A percentile compares a stretch with the other conserved stretches of the same genome.
phyloP scores from a whole-genome alignment of 2,797 vertebrate genomes.

The Sarcophilus harrisii region DNA sequence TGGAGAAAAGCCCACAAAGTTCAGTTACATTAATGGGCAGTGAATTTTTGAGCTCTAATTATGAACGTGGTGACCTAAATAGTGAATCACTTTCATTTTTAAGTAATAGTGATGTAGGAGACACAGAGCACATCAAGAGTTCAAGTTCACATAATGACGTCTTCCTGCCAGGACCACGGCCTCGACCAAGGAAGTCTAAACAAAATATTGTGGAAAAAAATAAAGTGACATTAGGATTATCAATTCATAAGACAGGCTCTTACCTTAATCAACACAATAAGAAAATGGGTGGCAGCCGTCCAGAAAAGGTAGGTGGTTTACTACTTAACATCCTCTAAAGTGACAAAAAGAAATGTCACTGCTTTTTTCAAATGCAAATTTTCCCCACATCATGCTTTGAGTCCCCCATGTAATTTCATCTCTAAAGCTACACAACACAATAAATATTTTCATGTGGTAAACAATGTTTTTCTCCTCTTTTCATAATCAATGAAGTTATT shows the following conservation, averaged over 20 bases:
- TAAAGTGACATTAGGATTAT: constrained; percentile 89
- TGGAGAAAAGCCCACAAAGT: constrained; percentile 37
- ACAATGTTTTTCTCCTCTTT: background rate
- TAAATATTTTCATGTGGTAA: background rate
- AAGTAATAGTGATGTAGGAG: constrained; percentile 37
- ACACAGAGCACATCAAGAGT: constrained; percentile 7
- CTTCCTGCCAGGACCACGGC: constrained; percentile 41
- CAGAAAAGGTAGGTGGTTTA: constrained; percentile 84
- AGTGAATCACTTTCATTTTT: background rate
- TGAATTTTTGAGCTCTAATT: constrained; percentile 56
- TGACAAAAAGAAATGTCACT: background rate
- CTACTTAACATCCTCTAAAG: background rate
- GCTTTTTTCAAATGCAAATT: background rate
- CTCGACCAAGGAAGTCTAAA: constrained; percentile 62
- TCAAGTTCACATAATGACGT: constrained; percentile 47
- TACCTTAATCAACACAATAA: constrained; percentile 86
- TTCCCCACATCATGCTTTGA: background rate
- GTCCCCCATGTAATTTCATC: background rate
- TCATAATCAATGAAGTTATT: background rate
- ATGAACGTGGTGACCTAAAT: constrained; percentile 33
- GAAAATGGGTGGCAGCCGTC: constrained; percentile 77
- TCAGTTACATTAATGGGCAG: constrained; percentile 18
- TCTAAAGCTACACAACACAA: background rate
- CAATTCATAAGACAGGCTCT: constrained; percentile 81
- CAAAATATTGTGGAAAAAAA: constrained; percentile 90